phyloP scores from a whole-genome alignment of 2,113 vertebrate species.

The Trichechus manatus region DNA sequence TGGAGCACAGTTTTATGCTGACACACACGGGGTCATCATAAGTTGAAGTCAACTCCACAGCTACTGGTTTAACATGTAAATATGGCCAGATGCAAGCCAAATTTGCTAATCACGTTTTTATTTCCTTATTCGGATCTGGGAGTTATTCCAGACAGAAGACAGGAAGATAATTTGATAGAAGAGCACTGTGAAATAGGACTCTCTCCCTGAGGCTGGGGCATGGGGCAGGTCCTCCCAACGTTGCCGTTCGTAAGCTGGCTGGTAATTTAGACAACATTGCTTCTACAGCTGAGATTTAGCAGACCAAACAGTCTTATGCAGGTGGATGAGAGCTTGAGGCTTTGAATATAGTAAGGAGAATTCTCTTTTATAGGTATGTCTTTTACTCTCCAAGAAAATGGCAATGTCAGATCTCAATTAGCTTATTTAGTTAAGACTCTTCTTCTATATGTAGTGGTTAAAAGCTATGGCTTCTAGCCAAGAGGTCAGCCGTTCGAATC shows the following conservation, averaged over 20 bases:
- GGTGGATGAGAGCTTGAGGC: fast-evolving
- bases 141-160: constrained; percentile 71
- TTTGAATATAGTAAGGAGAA: not conserved
- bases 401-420: fast-evolving
- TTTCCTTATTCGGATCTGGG: constrained; percentile 60
- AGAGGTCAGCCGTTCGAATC: no score
- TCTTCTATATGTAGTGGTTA: not conserved
- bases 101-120: constrained; percentile 5
- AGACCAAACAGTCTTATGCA: not conserved
- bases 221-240: constrained; percentile 59
- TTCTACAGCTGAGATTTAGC: not conserved
- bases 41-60: not conserved
- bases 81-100: not conserved
- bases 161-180: not conserved
- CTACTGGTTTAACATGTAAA: not conserved
- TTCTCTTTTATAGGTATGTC: no score
- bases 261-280: constrained; percentile 23
- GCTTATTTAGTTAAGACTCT: no score
- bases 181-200: constrained; percentile 42
- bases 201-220: constrained; percentile 69
- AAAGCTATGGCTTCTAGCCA: no score
- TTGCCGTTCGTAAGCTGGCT: constrained; percentile 71
- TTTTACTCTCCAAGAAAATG: fast-evolving
- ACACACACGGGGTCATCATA: not conserved
- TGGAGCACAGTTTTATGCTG: not conserved